Evolutionary conservation across 2,113 vertebrate genomes (phyloP).

Genomic region (Paradoxurus hermaphroditus): DNA sequence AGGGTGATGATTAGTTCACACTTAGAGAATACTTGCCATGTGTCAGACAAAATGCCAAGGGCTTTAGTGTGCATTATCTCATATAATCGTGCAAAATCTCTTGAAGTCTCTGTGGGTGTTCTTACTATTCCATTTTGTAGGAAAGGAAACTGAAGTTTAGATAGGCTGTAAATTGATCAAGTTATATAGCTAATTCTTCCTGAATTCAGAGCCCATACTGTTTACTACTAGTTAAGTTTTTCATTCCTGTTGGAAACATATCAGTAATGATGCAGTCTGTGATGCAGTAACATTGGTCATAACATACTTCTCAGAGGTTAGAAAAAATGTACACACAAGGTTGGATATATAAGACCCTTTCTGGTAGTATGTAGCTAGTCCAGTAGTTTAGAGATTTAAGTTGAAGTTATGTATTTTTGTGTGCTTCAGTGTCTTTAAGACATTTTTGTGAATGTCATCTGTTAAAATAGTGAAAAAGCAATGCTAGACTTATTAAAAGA

Average conservation of each 20-base stretch:
- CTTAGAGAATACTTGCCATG: neutral
- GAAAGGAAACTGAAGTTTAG: neutral
- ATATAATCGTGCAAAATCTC: neutral
- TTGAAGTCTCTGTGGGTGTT: neutral
- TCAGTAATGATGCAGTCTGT: slow-evolving; percentile 15
- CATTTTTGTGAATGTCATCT: neutral
- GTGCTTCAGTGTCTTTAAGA: neutral
- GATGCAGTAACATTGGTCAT: neutral
- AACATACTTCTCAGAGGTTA: neutral
- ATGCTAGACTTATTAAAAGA: neutral
- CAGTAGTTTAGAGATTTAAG: neutral
- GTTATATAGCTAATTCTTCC: neutral
- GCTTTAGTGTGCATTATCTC: neutral
- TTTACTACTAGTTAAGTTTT: slow-evolving; percentile 31
- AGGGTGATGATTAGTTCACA: neutral
- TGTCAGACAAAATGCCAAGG: neutral
- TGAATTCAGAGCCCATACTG: neutral
- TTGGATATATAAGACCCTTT: neutral
- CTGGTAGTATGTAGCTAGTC: neutral
- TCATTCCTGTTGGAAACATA: slow-evolving; percentile 1
- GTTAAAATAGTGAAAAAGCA: slow-evolving; percentile 32
- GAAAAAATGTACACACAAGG: neutral
- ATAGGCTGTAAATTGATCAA: neutral
- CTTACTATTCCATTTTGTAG: neutral
- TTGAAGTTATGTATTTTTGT: neutral